These are phyloP conservation scores for Platycheirus rosarum DNA, from an alignment of 2,888 invertebrate species.

Conservation along the genomic window DNA sequence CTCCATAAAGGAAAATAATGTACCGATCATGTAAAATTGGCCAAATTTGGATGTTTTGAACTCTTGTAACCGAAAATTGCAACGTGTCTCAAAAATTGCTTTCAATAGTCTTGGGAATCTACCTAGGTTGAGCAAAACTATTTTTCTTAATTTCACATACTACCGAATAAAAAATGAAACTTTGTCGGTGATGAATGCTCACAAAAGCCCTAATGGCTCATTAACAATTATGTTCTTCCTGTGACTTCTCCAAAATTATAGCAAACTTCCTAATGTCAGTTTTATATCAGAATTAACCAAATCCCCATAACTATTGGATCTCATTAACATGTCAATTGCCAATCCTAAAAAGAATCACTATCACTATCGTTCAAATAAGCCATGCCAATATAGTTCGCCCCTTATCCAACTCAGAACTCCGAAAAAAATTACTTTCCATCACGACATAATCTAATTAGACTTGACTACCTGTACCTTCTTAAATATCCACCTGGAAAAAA, in stretches of 20 bases:
- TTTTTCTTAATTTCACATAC: no score
- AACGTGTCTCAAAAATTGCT: no score
- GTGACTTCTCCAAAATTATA: conserved; percentile 11
- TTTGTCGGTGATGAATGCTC: no score
- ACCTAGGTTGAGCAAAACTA: no score
- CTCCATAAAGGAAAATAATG: no score
- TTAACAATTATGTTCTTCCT: no score
- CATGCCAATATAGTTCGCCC: not conserved
- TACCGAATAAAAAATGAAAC: no score
- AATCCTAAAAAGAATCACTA: conserved; percentile 1
- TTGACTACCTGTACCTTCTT: not conserved
- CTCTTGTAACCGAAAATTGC: no score
- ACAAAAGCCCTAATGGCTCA: no score
- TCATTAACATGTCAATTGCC: conserved; percentile 12
- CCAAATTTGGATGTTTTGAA: no score
- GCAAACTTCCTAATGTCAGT: not conserved
- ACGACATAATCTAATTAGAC: conserved; percentile 59
- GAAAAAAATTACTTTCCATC: conserved; percentile 20
- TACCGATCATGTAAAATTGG: no score
- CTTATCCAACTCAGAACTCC: not conserved
- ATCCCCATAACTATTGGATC: conserved; percentile 14
- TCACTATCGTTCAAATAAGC: conserved; percentile 12
- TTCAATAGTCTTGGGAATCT: no score
- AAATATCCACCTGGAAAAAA: conserved; percentile 8
- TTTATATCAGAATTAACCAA: conserved; percentile 19